Base-by-base conservation (phyloP, 2,888 invertebrate genomes). In the Eupithecia dodoneata region DNA sequence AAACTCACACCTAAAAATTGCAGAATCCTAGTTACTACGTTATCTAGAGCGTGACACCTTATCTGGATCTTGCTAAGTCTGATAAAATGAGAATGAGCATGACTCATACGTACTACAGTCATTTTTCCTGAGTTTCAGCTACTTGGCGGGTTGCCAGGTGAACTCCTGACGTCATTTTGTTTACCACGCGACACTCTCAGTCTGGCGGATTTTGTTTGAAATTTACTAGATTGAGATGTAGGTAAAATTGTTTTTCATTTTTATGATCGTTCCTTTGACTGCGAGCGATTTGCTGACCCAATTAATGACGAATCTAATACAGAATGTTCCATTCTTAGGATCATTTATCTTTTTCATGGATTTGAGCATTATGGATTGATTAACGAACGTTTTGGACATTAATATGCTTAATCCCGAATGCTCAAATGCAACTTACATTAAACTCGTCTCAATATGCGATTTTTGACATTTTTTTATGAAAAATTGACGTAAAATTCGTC, bases 121-220 rank as follows among this genome's bases (percentile, higher is more conserved):
- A 42, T 49, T 55, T 30, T 75, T 66, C 15, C 55, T 44, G 67
- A 41, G 47, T 79, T 79, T n/a, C 45, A 6, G 47, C 49, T 47
- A 13, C 67, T 77, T 79, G 78, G 80, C 81, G 13, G 15, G 15
- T 9, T 41, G 80, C 81, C 81, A 80, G 77, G 79, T 79, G 80
- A 66, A 6, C 44, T 5, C 6, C 42, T 75, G 77, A 79, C 77
- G 80, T 76, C 80, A 76, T 30, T 75, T 15, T 82, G 83, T 84
- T 82, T 82, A 83, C 83, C 69, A n/a, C 69, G 69, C 69, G 44
- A 45, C 69, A 6, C 55, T 45, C n/a, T 13, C 13, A 45, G 45
- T 18, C 42, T 44, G 10, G 10, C 12, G n/a, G 45, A n/a, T 69
- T 45, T 69, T 45, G 69, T 69, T 45, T 69, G 4, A 69, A 69